Evolutionary conservation across 1,140 invertebrate genomes (phyloP).

Genomic region (Phymorhynchus buccinoides): DNA sequence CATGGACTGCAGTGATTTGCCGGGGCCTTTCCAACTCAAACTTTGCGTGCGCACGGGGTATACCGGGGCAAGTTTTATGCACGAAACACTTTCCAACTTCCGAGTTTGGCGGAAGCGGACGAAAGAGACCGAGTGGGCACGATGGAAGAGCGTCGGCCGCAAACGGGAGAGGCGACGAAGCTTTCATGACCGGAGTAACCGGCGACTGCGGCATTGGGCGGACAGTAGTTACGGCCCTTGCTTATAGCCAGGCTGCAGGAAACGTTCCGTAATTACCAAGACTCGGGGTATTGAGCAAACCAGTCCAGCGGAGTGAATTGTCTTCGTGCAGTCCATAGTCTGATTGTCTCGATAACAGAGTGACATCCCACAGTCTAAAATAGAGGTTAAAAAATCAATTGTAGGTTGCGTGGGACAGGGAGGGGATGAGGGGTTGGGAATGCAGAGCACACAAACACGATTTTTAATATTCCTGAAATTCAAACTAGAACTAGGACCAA

Average conservation of each 20-base stretch:
- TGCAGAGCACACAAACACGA: no score
- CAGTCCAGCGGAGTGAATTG: background rate
- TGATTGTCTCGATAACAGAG: conserved; percentile 1
- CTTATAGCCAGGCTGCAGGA: conserved; percentile 1
- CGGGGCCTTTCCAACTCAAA: conserved; percentile 24
- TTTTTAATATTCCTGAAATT: no score
- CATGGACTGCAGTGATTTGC: background rate
- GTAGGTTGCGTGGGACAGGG: no score
- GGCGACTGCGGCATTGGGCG: background rate
- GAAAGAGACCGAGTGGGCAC: conserved; percentile 29
- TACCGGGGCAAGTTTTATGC: conserved; percentile 20
- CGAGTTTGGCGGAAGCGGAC: conserved; percentile 20
- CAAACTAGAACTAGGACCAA: no score
- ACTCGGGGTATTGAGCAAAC: background rate
- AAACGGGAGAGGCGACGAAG: background rate
- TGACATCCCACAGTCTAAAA: no score
- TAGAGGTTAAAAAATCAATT: no score
- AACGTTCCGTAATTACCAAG: conserved; percentile 31
- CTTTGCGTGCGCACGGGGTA: conserved; percentile 11
- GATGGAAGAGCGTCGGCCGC: background rate
- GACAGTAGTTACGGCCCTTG: background rate
- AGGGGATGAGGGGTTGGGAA: no score
- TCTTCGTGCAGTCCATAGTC: background rate
- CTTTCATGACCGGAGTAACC: conserved; percentile 20
- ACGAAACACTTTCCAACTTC: conserved; percentile 34